Evolutionary conservation across 2,888 invertebrate species (phyloP).

Genomic region (Drosophila anomalata): DNA sequence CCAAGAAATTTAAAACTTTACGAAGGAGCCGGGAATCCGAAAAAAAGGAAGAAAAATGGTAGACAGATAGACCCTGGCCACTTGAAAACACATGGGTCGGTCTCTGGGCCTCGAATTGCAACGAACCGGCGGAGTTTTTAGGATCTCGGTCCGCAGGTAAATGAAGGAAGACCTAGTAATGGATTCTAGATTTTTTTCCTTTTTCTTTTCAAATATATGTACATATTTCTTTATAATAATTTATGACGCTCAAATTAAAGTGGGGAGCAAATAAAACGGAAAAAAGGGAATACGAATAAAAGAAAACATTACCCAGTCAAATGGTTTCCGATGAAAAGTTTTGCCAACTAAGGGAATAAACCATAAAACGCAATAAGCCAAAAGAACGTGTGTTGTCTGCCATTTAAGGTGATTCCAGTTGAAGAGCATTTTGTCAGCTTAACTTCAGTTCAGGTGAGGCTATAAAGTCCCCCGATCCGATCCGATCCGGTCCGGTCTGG

Average conservation of each 20-base stretch:
- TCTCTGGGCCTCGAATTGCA: conserved; percentile 4
- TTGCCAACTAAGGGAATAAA: conserved; percentile 21
- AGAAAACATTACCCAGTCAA: conserved; percentile 26
- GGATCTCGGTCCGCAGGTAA: conserved; percentile 58
- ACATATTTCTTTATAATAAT: conserved; percentile 24
- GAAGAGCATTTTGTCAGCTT: conserved; percentile 65
- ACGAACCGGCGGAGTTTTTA: conserved; percentile 32
- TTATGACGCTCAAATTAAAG: conserved; percentile 23
- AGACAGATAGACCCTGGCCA: conserved; percentile 42
- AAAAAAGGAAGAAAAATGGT: conserved; percentile 57
- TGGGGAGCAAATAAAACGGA: conserved; percentile 33
- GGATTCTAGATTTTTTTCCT: conserved; percentile 12
- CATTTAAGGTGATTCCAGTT: conserved; percentile 70
- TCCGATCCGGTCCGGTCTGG: conserved; percentile 12
- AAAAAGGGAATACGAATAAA: not conserved
- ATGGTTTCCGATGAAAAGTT: conserved; percentile 48
- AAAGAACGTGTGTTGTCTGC: conserved; percentile 47
- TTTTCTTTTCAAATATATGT: not conserved
- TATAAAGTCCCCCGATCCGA: conserved; percentile 30
- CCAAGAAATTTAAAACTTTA: conserved; percentile 84
- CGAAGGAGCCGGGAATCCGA: conserved; percentile 48
- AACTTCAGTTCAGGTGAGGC: conserved; percentile 42
- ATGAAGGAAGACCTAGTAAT: conserved; percentile 31
- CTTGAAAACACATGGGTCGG: conserved; percentile 69
- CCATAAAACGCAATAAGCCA: conserved; percentile 40